A percentile compares a stretch with the other conserved stretches of the same genome.
These are phyloP conservation scores for Paguma larvata DNA, from an alignment of 2,797 vertebrate species.

Conservation along the genomic window DNA sequence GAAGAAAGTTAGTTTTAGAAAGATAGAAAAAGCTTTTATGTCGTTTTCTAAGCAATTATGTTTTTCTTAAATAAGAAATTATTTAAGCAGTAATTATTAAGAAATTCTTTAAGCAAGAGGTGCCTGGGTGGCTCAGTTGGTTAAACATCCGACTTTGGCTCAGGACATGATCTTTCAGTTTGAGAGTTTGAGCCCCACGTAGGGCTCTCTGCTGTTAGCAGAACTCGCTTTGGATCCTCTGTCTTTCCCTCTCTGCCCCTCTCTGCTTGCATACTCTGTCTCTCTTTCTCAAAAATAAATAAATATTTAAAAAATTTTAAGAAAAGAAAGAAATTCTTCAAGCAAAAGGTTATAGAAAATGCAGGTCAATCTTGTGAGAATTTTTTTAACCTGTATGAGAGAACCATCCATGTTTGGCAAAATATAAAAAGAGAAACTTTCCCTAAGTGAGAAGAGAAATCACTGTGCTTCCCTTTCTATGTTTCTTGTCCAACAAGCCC, in stretches of 20 bases:
- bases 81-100: not conserved
- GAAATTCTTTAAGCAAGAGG: not conserved
- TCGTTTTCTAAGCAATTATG: not conserved
- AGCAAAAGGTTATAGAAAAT: conserved; percentile 12
- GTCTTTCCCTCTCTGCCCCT: too few species aligned
- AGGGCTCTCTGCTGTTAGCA: too few species aligned
- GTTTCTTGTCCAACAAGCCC: not conserved
- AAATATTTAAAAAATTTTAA: too few species aligned
- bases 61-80: not conserved
- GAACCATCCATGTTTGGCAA: not conserved
- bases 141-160: too few species aligned
- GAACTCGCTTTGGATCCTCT: too few species aligned
- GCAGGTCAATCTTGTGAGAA: not conserved
- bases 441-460: not conserved
- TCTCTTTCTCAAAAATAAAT: too few species aligned
- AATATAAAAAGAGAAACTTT: not conserved
- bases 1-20: not conserved
- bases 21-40: not conserved
- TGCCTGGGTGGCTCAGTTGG: not conserved
- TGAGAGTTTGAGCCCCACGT: too few species aligned
- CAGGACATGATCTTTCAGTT: too few species aligned
- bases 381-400: not conserved
- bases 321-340: not conserved
- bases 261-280: too few species aligned
- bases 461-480: not conserved